A percentile compares a stretch with the other conserved stretches of the same genome.
Conservation (phyloP, 2,113 vertebrate species). For the Atlantisia rogersi region DNA sequence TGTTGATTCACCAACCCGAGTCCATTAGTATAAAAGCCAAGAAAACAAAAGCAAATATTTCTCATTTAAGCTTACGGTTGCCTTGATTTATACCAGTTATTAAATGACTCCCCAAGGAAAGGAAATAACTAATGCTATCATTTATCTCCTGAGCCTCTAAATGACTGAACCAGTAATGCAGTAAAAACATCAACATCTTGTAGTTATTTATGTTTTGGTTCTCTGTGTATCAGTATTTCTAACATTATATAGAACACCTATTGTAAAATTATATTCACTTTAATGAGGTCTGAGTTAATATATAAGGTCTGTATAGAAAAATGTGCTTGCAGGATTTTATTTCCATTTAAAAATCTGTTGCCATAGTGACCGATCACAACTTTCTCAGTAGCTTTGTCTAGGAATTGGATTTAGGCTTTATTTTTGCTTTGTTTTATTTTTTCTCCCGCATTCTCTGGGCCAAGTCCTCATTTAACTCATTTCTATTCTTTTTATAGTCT, state of each 20-base stretch:
- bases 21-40: background rate
- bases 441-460: background rate
- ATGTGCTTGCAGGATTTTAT: constrained; percentile 9
- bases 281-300: background rate
- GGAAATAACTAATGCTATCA: background rate
- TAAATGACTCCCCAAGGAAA: constrained; percentile 4
- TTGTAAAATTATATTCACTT: background rate
- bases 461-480: constrained; percentile 8
- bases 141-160: constrained; percentile 1
- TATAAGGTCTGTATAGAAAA: background rate
- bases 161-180: background rate
- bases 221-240: background rate
- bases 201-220: background rate
- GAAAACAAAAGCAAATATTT: constrained; percentile 21
- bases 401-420: constrained; percentile 1
- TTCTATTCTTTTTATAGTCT: constrained; percentile 13
- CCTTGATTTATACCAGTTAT: constrained; percentile 15
- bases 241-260: background rate
- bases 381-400: constrained; percentile 37
- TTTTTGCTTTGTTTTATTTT: background rate
- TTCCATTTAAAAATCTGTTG: constrained; percentile 61
- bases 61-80: background rate
- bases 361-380: constrained; percentile 53
- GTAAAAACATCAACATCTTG: background rate
- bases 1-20: background rate